These are phyloP conservation scores for Gnathonemus echidnorhynchus DNA, from an alignment of 2,113 vertebrate genomes.

Conservation along the genomic window DNA sequence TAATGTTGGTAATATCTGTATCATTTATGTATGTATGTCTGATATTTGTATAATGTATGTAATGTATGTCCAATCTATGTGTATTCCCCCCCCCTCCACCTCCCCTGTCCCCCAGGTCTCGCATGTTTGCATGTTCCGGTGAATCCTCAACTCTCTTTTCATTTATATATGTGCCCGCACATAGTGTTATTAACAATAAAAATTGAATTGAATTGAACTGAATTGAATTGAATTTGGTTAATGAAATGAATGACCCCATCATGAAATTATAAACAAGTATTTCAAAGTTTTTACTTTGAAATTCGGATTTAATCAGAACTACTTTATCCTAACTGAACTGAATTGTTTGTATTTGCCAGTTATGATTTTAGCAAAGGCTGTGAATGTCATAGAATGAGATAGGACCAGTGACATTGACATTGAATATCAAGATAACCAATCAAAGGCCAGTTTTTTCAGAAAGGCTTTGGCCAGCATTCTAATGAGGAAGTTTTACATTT, in stretches of 20 bases:
- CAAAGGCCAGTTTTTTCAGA: background rate
- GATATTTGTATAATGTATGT: too few species aligned
- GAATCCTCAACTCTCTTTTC: too few species aligned
- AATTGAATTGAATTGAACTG: too few species aligned
- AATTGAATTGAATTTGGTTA: background rate
- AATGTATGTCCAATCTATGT: too few species aligned
- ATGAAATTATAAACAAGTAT: background rate
- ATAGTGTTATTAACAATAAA: too few species aligned
- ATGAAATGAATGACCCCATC: background rate
- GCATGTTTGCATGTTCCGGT: too few species aligned
- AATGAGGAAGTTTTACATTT: background rate
- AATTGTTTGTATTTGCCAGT: background rate
- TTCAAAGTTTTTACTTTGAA: background rate
- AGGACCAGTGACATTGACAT: background rate
- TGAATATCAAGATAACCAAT: background rate
- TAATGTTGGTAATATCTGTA: too few species aligned
- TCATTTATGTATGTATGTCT: too few species aligned
- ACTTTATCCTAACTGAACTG: background rate
- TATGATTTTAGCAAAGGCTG: background rate
- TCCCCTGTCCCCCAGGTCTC: too few species aligned
- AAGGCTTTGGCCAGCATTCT: background rate
- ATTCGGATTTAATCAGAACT: background rate
- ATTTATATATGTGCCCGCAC: too few species aligned
- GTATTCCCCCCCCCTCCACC: too few species aligned
- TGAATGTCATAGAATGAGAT: background rate